phyloP scores from a whole-genome alignment of 2,888 invertebrate species.

The Esperia sulphurella region DNA sequence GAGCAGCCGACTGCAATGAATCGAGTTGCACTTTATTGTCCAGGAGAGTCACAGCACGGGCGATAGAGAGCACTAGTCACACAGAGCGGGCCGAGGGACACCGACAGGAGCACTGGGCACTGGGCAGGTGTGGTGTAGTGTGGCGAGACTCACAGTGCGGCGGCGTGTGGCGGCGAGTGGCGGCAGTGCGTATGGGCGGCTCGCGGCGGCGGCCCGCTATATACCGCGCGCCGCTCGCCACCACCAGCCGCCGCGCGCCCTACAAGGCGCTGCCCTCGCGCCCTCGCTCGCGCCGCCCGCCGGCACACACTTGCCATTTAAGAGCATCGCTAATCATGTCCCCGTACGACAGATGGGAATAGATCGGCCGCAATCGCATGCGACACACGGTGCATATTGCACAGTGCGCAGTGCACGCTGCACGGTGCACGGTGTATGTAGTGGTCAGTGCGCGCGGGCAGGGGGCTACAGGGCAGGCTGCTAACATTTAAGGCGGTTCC shows the following conservation, averaged over 20 bases:
- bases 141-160: constrained; percentile 24
- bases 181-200: constrained; percentile 24
- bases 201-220: constrained; percentile 20
- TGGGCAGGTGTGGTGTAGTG: neutral
- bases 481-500: neutral
- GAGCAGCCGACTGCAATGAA: too few species aligned
- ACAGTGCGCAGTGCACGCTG: too few species aligned
- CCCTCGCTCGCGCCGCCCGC: constrained; percentile 11
- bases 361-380: too few species aligned
- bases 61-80: neutral
- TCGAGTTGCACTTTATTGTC: too few species aligned
- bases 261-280: too few species aligned
- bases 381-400: neutral
- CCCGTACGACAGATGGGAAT: too few species aligned
- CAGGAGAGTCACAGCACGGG: too few species aligned
- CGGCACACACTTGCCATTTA: constrained; percentile 41
- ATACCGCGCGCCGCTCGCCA: constrained; percentile 20
- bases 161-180: constrained; percentile 22
- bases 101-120: neutral
- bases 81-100: constrained; percentile 8
- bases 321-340: too few species aligned
- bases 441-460: neutral
- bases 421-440: neutral
- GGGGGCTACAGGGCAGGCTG: too few species aligned
- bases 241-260: too few species aligned